Evolutionary conservation across 1,140 invertebrate species (phyloP).

Genomic region (Holotrichia oblita): DNA sequence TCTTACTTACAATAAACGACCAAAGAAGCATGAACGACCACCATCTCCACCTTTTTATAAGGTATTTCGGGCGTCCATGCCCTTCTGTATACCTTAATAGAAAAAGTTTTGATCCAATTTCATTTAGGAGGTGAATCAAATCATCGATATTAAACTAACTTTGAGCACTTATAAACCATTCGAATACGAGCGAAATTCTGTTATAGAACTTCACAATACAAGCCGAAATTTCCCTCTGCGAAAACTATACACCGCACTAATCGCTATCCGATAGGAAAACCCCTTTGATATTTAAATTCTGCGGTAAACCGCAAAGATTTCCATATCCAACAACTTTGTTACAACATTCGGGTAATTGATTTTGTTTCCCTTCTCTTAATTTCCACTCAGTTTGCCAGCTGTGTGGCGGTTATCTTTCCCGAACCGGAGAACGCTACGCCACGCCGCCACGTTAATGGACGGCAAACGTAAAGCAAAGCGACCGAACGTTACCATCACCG

Average conservation of each 20-base stretch:
- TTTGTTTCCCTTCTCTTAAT: slow-evolving; percentile 16
- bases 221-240: no score
- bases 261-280: not conserved
- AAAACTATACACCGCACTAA: not conserved
- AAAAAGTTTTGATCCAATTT: no score
- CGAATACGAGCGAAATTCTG: no score
- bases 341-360: slow-evolving; percentile 8
- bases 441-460: not conserved
- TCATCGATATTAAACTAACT: not conserved
- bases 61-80: no score
- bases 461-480: slow-evolving; percentile 6
- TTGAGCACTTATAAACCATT: not conserved
- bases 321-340: slow-evolving; percentile 3
- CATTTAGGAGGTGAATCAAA: not conserved
- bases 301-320: slow-evolving; percentile 22
- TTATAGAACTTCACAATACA: no score
- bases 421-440: not conserved
- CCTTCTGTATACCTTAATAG: no score
- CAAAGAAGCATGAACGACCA: no score
- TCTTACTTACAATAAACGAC: no score
- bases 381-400: slow-evolving; percentile 8
- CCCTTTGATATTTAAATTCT: slow-evolving; percentile 19
- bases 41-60: no score
- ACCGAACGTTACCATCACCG: not conserved
- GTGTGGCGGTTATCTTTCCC: not conserved